phyloP scores from a whole-genome alignment of 1,140 invertebrate genomes.

The Tribolium castaneum region DNA sequence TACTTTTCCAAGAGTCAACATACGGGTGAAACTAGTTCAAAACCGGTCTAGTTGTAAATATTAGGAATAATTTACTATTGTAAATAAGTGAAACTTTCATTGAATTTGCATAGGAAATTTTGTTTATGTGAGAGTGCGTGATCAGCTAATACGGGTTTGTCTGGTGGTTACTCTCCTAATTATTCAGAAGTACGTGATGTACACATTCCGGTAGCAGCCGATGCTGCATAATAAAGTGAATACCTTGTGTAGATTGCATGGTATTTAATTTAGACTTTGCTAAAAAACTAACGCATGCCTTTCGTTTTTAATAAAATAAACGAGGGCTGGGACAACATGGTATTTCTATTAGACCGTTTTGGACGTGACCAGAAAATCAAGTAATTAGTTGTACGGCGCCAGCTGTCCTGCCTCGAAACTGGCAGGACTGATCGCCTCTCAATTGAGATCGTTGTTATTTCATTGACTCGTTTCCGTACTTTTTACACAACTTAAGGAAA shows the following conservation, averaged over 20 bases:
- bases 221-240: not conserved
- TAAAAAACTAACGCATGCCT: conserved; percentile 35
- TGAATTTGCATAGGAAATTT: too few species aligned
- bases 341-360: conserved; percentile 55
- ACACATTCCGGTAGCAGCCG: conserved; percentile 1
- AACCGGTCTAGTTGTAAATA: not conserved
- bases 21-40: not conserved
- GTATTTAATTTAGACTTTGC: conserved; percentile 23
- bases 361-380: conserved; percentile 58
- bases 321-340: conserved; percentile 47
- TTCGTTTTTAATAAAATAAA: conserved; percentile 54
- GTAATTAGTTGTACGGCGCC: conserved; percentile 57
- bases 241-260: conserved; percentile 4
- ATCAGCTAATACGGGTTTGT: not conserved
- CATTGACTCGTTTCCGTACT: conserved; percentile 41
- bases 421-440: conserved; percentile 38
- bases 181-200: conserved; percentile 21
- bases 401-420: conserved; percentile 49
- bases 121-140: conserved; percentile 2
- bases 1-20: not conserved
- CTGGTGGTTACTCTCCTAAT: not conserved
- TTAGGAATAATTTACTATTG: not conserved
- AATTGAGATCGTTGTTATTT: conserved; percentile 46
- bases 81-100: too few species aligned
- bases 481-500: conserved; percentile 34